phyloP scores from a whole-genome alignment of 2,797 vertebrate genomes.

The Ctenosaura bakeri region DNA sequence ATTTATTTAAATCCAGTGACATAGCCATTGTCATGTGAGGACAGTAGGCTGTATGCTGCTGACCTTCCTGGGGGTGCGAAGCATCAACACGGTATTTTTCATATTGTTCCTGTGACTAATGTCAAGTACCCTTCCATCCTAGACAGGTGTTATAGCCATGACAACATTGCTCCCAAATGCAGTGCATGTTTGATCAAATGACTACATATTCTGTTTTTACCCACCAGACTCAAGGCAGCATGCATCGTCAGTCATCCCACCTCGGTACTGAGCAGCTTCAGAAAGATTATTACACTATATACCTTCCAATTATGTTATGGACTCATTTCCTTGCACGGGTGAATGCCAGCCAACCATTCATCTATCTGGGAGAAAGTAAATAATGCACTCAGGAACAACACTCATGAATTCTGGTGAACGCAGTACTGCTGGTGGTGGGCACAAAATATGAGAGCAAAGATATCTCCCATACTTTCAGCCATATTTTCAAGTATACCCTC shows the following conservation, averaged over 20 bases:
- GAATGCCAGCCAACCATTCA: not conserved
- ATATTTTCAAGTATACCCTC: not conserved
- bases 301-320: not conserved
- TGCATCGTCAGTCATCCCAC: not conserved
- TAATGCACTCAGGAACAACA: not conserved
- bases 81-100: not conserved
- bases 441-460: not conserved
- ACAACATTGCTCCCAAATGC: not conserved
- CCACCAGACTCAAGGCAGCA: not conserved
- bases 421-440: too few relatives aligned
- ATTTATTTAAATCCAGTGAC: not conserved
- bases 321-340: not conserved
- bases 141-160: not conserved
- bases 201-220: not conserved
- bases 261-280: not conserved
- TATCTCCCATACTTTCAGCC: not conserved
- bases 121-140: not conserved
- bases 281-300: not conserved
- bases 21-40: not conserved
- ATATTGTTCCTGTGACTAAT: not conserved
- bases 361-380: not conserved
- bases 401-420: not conserved
- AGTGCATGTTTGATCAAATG: not conserved
- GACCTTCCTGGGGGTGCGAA: not conserved
- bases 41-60: not conserved